These are phyloP conservation scores for Ectropis grisescens DNA, from an alignment of 1,140 invertebrate genomes.

Conservation along the genomic window DNA sequence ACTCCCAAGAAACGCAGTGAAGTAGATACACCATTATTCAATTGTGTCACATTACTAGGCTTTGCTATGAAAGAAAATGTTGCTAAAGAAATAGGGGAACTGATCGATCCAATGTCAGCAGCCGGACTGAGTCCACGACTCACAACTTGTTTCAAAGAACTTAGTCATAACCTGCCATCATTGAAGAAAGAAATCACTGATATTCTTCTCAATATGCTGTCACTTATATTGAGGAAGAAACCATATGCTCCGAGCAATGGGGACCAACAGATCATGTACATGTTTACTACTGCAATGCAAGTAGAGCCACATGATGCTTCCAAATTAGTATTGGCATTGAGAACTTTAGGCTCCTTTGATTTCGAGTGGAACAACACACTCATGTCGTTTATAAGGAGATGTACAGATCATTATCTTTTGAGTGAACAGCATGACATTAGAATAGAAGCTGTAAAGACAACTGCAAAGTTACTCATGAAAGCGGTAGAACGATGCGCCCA, in stretches of 20 bases:
- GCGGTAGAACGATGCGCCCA: conserved; percentile 78
- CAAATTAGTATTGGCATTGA: conserved; percentile 91
- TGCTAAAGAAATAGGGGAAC: conserved; percentile 82
- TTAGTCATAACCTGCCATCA: conserved; percentile 89
- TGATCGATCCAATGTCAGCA: conserved; percentile 94
- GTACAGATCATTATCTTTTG: conserved; percentile 93
- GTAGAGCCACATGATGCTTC: conserved; percentile 79
- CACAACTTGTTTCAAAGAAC: conserved; percentile 91
- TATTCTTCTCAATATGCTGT: conserved; percentile 88
- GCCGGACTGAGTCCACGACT: conserved; percentile 91
- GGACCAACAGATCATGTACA: conserved; percentile 43
- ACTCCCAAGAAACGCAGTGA: conserved; percentile 78
- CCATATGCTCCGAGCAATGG: conserved; percentile 76
- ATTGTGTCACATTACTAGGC: conserved; percentile 92
- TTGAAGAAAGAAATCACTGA: conserved; percentile 94
- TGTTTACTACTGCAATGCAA: conserved; percentile 37
- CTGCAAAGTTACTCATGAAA: conserved; percentile 88
- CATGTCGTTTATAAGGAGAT: conserved; percentile 92
- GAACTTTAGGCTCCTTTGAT: conserved; percentile 96
- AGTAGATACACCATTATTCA: conserved; percentile 92
- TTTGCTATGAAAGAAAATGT: conserved; percentile 86
- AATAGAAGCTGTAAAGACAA: conserved; percentile 94
- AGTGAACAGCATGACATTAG: conserved; percentile 94
- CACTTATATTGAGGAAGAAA: conserved; percentile 91
- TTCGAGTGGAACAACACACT: conserved; percentile 96